Conservation (phyloP, 2,888 invertebrate genomes). For the Globia sparganii region DNA sequence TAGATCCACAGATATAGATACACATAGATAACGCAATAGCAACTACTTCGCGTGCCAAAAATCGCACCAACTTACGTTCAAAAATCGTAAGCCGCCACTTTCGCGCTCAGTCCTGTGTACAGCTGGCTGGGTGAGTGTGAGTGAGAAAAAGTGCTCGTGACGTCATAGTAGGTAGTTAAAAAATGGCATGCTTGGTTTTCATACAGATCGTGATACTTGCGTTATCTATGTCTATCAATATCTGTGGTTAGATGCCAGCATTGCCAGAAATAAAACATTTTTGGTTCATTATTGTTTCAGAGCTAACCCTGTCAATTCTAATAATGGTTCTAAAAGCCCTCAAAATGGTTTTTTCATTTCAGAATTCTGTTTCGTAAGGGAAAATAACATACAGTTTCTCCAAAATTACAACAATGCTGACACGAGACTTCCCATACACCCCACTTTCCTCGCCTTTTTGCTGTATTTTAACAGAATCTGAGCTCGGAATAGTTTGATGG, state of each 20-base stretch:
- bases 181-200: no score
- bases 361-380: constrained; percentile 2
- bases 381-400: constrained; percentile 11
- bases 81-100: no score
- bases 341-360: constrained; percentile 8
- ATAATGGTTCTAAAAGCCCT: constrained; percentile 2
- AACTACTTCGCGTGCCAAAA: no score
- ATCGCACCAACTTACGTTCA: no score
- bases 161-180: no score
- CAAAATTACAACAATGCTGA: constrained; percentile 20
- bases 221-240: no score
- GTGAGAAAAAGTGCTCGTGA: no score
- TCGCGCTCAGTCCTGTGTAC: no score
- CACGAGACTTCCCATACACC: not conserved
- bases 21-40: no score
- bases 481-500: constrained; percentile 31
- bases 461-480: constrained; percentile 29
- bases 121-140: no score
- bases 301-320: constrained; percentile 23
- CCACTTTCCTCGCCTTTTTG: constrained; percentile 9
- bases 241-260: not conserved
- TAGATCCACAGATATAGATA: no score
- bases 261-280: not conserved
- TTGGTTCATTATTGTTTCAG: constrained; percentile 6
- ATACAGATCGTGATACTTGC: no score